Evolutionary conservation across 2,113 vertebrate genomes (phyloP), one percentile per base, ranked within the genome.

Genomic region (Notarius quadriscutis): DNA sequence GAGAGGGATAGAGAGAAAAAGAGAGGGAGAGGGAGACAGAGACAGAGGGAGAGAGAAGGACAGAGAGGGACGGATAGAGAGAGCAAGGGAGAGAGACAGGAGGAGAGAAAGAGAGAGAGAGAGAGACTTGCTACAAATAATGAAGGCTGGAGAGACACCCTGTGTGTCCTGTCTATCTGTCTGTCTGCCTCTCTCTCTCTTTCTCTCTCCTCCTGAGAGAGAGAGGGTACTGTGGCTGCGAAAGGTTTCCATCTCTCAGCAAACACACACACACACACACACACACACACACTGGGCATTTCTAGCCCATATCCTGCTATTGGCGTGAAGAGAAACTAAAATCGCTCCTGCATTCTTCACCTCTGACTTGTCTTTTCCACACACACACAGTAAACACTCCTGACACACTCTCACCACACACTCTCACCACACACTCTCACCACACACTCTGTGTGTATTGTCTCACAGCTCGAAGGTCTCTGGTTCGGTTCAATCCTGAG

Each of bases 211-310:
- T 41, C 41, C 41, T 41, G 25, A 27, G 30, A 71, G 83, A 22
- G 67, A 72, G 71, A 77, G 71, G 55, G 14, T 89, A 93, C 88
- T 88, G 90, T 88, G 90, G 92, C 91, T 77, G 84, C 1, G 86
- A 90, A 91, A 84, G 86, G 63, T 93, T 89, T 91, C 84, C 87
- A 87, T 91, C 89, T 91, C 93, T 92, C 88, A 90, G 91, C 91
- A 88, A 87, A 71, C 72, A 71, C 17, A 72, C 51, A 82, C 81
- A 48, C 81, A 81, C 57, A 60, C 57, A 34, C 79, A 81, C 15
- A 62, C 20, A 20, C 78, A 92, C 86, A 87, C 58, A 30, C 10
- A 79, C 1, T 53, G 53, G 74, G 74, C 74, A 78, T 78, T 53
- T 78, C 53, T 53, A n/a, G 74, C 50, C 50, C 50, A 78, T n/a